Base-by-base conservation (phyloP, 1,140 invertebrate species). In the Notospermus geniculatus region DNA sequence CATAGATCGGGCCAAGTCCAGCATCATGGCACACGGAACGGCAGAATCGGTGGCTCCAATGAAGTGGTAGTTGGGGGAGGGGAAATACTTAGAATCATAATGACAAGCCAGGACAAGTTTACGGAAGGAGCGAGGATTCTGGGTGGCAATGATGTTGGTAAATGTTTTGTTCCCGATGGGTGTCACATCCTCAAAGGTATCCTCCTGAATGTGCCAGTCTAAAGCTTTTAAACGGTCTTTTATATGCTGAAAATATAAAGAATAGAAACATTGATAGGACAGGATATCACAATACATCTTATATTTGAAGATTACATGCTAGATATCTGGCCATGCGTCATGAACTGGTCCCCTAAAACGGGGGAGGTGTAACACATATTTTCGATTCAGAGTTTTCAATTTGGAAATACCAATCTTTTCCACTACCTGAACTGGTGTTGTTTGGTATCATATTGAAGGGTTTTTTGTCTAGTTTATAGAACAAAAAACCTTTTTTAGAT, bases 41-140 rank as follows among this genome's bases (percentile, higher is more conserved):
- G 97, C 97, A 22, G 95, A 98, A 77, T 99, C 97, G 0, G 89
- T 97, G 1, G 97, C 97, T 73, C 91, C 95, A 59, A 96, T 80
- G 84, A 99, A 98, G 9, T 86, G 82, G 63, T 72, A 68, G 19
- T 89, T 85, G 65, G n/a, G n/a, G n/a, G n/a, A n/a, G n/a, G 83
- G 82, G 55, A 88, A 89, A 73, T 90, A 90, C 80, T 98, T 96
- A 15, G 93, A 96, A 74, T 98, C 96, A 79, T 94, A 98, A 83
- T 98, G 96, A 73, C 95, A 97, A 4, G 95, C 92, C 1, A 98
- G 73, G 1, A 91, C 87, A 52, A 97, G 78, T 74, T 86, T 91
- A 62, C 91, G 83, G 61, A 88, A 87, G 0, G 92, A 91, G 57
- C 87, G 75, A 1, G 92, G 91, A 83, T 97, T 90, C 61, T 90